These are phyloP conservation scores for Polyodon spathula DNA, from an alignment of 2,113 vertebrate genomes.

Conservation along the genomic window DNA sequence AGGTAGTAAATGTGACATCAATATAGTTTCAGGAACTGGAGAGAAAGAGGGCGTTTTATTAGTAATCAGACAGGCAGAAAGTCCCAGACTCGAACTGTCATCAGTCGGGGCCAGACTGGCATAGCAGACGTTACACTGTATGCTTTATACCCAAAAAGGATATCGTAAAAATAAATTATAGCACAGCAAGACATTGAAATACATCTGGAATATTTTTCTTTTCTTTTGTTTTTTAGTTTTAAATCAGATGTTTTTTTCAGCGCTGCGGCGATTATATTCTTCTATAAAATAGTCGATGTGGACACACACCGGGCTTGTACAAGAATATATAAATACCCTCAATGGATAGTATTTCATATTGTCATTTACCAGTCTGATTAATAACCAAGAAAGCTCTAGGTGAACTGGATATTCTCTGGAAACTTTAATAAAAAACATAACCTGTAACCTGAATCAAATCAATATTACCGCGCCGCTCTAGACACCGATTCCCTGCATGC, in stretches of 20 bases:
- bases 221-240: too few relatives aligned
- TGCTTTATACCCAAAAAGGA: not conserved
- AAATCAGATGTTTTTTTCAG: not conserved
- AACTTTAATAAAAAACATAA: constrained; percentile 12
- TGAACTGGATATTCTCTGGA: constrained; percentile 28
- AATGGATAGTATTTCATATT: constrained; percentile 23
- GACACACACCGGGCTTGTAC: constrained; percentile 12
- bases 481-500: too few relatives aligned
- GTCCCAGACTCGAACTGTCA: constrained; percentile 24
- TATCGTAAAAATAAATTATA: not conserved
- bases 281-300: constrained; percentile 3
- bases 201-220: constrained; percentile 16
- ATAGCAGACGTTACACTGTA: not conserved
- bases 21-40: constrained; percentile 32
- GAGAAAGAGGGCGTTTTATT: constrained; percentile 30
- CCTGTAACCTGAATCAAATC: too few relatives aligned
- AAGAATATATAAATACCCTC: constrained; percentile 22
- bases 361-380: constrained; percentile 25
- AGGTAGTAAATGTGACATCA: constrained; percentile 21
- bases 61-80: constrained; percentile 28
- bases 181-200: not conserved
- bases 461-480: too few relatives aligned
- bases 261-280: constrained; percentile 12
- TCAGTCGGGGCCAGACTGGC: constrained; percentile 1
- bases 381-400: constrained; percentile 18